Evolutionary conservation across 2,888 invertebrate species (phyloP), one percentile per base, ranked within the genome.

Genomic region (Drosophila cognata): DNA sequence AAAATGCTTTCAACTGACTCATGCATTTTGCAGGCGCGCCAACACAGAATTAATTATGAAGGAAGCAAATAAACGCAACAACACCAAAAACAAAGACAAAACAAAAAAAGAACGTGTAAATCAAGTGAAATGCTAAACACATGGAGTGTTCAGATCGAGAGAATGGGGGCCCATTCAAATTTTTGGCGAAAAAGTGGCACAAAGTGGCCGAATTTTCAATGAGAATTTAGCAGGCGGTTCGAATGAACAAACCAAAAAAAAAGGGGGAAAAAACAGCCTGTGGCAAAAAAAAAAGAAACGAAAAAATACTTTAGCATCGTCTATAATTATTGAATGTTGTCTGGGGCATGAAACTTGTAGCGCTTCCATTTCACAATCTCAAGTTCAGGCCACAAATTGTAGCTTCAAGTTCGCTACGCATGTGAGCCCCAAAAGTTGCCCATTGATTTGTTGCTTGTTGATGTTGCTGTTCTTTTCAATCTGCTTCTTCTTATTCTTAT

Each of bases 121-220:
- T 86, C 76, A 86, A 78, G 77, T 74, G 50, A 79, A 90, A 89
- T 89, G 87, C 73, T 80, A 79, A 91, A 87, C 89, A 89, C 77
- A 91, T 89, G 91, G 82, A 79, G 70, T 66, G 71, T 46, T 66
- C 64, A 60, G 52, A 56, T 58, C 58, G 71, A 67, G 13, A 8
- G 8, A 46, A 25, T 25, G 57, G 71, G 28, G 4, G 38, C 51
- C 51, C 64, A 64, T 61, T 61, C n/a, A 64, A 80, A 80, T 80
- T 61, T 35, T 43, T 77, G 57, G 60, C 59, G 43, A 50, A 73
- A 77, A 81, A 69, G 75, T 79, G 77, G 77, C 81, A 81, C 81
- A 86, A 84, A 86, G 71, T 81, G 84, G 58, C 72, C 74, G 38
- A 74, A 75, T 78, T 77, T 82, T 85, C 78, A 88, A 88, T 82